Evolutionary conservation across 2,113 vertebrate species (phyloP).

Genomic region (Sceloporus tristichus): DNA sequence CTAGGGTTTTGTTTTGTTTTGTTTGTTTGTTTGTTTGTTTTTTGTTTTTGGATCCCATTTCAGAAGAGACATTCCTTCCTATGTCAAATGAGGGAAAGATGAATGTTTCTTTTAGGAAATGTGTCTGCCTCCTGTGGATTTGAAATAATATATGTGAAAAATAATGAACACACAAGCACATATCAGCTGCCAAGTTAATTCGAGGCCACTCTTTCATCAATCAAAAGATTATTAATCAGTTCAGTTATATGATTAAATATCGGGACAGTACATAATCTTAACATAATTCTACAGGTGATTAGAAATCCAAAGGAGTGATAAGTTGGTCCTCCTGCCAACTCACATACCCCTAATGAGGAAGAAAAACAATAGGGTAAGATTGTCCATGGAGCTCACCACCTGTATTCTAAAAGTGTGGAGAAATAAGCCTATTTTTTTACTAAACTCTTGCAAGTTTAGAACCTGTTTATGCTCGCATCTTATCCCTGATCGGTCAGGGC

Average conservation of each 20-base stretch:
- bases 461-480: neutral
- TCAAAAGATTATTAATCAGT: neutral
- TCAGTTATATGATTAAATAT: neutral
- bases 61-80: neutral
- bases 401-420: neutral
- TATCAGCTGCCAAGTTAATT: neutral
- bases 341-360: too few relatives aligned
- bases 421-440: neutral
- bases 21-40: too few relatives aligned
- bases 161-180: neutral
- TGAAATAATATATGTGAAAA: neutral
- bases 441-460: neutral
- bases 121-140: neutral
- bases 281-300: neutral
- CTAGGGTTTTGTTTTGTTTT: neutral
- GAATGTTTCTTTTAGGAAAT: neutral
- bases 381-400: neutral
- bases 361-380: neutral
- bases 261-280: neutral
- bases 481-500: neutral
- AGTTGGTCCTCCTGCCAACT: too few relatives aligned
- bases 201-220: neutral
- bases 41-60: neutral
- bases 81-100: neutral
- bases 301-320: neutral